Percentiles rank a stretch among this genome's conserved stretches.
Conservation (phyloP, 2,797 vertebrate species). For the Enteromius treurensis region DNA sequence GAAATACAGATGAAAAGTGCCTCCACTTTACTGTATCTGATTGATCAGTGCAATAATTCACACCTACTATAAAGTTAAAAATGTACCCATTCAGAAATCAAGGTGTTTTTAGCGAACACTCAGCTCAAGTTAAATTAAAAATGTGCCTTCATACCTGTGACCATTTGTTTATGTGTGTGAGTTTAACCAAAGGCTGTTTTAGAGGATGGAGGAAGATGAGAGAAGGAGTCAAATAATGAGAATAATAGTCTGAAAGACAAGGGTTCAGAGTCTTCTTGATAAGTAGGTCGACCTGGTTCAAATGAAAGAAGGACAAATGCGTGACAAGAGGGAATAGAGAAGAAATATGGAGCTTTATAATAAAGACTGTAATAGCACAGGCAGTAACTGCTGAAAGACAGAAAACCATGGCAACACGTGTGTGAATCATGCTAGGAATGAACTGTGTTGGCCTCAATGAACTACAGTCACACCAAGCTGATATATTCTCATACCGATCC, state of each 20-base stretch:
- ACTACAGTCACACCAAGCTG: constrained; percentile 33
- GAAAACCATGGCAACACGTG: constrained; percentile 34
- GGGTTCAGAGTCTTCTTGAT: neutral
- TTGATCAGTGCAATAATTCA: neutral
- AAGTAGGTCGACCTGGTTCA: constrained; percentile 35
- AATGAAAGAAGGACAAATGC: constrained; percentile 23
- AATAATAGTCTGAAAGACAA: constrained; percentile 12
- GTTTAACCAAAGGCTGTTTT: neutral
- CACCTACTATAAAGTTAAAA: neutral
- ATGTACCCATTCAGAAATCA: neutral
- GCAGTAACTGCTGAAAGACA: constrained; percentile 14
- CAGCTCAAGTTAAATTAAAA: neutral
- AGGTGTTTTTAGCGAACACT: neutral
- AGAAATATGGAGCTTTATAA: constrained; percentile 27
- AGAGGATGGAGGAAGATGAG: neutral
- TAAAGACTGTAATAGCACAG: constrained; percentile 20
- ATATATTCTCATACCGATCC: neutral
- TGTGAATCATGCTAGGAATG: constrained; percentile 31
- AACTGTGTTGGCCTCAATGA: constrained; percentile 34
- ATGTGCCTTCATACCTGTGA: no score
- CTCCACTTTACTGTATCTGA: neutral
- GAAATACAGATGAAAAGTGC: neutral
- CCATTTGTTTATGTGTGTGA: neutral
- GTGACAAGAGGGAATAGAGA: constrained; percentile 4
- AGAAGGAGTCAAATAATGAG: neutral